Evolutionary conservation across 1,140 invertebrate species (phyloP), one percentile per base, ranked within the genome.

Genomic region (Orchesella cincta): DNA sequence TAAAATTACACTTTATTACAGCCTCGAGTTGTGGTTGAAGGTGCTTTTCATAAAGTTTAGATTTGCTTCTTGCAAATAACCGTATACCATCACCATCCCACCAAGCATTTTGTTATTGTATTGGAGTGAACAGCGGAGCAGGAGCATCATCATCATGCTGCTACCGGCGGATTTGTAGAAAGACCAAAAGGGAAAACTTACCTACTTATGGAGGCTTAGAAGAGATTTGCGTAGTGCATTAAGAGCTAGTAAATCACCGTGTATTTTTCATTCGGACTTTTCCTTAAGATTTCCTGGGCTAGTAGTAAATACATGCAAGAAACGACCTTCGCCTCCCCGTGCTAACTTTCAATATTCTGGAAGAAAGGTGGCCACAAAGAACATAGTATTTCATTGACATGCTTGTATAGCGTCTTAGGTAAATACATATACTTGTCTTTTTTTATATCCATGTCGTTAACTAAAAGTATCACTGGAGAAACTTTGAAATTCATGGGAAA

Each of bases 1-100:
- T 82, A 82, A 82, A 82, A 82, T 82, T 82, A 82, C 79, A 82
- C 79, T 82, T 82, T 82, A 82, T 82, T 82, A 82, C 80, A 78
- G 78, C 80, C 80, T 75, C 80, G 62, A 81, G 80, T 81, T 46
- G 71, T 31, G 71, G 71, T 46, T 26, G 67, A 34, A 46, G 71
- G 62, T 67, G 71, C 71, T 39, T 73, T 73, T 73, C 71, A 73
- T 73, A 73, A 73, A 73, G 34, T 73, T 36, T 31, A 33, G 67
- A 28, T 71, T 71, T 71, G 67, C 14, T 8, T 31, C 31, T 34
- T 29, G 8, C 34, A 12, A 71, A 36, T 16, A 8, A 36, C 5
- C 67, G 12, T 31, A 71, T 28, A 71, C 23, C 67, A 5, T 28
- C 16, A 71, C 34, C 67, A 71, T 23, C 67, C 31, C 12, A 29